These are phyloP conservation scores for Rhagoletis pomonella DNA, from an alignment of 1,140 invertebrate species.

Conservation along the genomic window DNA sequence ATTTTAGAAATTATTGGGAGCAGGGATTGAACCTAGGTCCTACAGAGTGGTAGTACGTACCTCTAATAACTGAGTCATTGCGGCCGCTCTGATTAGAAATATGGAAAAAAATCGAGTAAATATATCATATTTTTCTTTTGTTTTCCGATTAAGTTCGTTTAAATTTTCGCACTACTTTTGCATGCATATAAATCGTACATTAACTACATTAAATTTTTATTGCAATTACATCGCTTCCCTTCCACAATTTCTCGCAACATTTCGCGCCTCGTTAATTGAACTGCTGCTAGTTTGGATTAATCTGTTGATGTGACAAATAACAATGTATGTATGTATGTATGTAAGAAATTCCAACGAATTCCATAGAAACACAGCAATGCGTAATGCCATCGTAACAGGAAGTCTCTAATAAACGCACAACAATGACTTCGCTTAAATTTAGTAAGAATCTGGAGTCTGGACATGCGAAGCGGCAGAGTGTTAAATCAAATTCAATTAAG, in stretches of 20 bases:
- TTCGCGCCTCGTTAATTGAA: slow-evolving; percentile 63
- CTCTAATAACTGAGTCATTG: no score
- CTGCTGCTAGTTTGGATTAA: slow-evolving; percentile 70
- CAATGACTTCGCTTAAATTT: background rate
- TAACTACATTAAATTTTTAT: background rate
- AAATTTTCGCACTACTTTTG: no score
- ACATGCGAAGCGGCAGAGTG: background rate
- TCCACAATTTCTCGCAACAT: background rate
- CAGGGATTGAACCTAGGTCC: no score
- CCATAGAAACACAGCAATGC: background rate
- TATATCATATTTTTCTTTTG: no score
- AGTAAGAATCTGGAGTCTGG: background rate
- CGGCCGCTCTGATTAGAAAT: no score
- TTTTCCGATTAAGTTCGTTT: no score
- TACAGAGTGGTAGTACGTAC: no score
- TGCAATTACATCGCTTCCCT: background rate
- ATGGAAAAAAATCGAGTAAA: no score
- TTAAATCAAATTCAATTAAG: slow-evolving; percentile 22
- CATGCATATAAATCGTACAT: no score
- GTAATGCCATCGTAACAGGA: slow-evolving; percentile 21
- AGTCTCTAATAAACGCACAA: slow-evolving; percentile 42
- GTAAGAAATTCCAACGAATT: slow-evolving; percentile 18
- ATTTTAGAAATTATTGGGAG: no score
- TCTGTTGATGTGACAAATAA: slow-evolving; percentile 71
- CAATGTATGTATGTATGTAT: background rate